Conservation (phyloP, 2,888 invertebrate genomes). For the Cantharis rustica region DNA sequence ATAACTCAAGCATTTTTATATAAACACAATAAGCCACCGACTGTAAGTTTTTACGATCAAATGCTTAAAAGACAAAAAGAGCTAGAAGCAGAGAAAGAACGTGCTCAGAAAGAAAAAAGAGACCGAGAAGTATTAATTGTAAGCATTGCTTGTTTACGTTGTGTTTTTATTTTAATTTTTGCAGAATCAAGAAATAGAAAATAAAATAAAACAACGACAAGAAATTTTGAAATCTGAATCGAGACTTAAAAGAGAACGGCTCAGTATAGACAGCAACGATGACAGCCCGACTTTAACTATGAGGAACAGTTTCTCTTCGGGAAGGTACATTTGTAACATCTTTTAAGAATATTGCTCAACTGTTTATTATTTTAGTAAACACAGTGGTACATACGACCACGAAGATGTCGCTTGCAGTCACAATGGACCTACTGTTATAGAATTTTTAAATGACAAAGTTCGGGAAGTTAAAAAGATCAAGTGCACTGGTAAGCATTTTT, state of each 20-base stretch:
- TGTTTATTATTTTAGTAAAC: constrained; percentile 27
- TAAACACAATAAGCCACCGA: constrained; percentile 78
- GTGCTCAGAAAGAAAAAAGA: constrained; percentile 67
- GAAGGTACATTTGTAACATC: constrained; percentile 21
- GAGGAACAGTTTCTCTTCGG: constrained; percentile 23
- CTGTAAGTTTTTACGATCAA: constrained; percentile 87
- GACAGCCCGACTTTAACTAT: constrained; percentile 56
- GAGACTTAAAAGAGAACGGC: constrained; percentile 57
- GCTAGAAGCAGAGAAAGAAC: constrained; percentile 65
- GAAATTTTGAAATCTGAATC: constrained; percentile 75
- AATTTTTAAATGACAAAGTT: constrained; percentile 62
- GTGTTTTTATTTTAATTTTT: constrained; percentile 31
- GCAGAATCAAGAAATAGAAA: constrained; percentile 71
- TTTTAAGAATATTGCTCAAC: not conserved
- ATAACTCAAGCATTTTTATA: constrained; percentile 80
- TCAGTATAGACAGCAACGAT: constrained; percentile 33
- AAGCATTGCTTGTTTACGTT: not conserved
- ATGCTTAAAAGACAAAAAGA: constrained; percentile 78
- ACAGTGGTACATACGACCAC: constrained; percentile 26
- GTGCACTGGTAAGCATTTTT: constrained; percentile 66
- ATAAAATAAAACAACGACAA: constrained; percentile 78
- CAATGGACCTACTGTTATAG: constrained; percentile 60
- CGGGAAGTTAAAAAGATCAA: constrained; percentile 73
- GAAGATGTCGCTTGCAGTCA: constrained; percentile 63
- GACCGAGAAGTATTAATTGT: constrained; percentile 62